A percentile compares a stretch with the other conserved stretches of the same genome.
phyloP scores from a whole-genome alignment of 2,888 invertebrate genomes.

The Nyleta sp. region DNA sequence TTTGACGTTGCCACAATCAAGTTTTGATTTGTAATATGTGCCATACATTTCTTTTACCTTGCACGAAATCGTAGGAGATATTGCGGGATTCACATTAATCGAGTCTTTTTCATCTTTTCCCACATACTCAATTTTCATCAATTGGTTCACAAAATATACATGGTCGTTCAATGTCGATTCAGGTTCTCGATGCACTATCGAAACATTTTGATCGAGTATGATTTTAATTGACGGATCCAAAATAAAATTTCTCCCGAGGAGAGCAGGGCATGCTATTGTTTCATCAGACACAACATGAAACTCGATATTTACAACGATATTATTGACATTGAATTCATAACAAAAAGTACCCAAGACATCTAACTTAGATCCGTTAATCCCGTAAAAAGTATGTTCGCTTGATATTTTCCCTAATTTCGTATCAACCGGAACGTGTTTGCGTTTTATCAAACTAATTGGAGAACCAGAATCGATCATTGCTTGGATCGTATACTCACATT shows the following conservation, averaged over 20 bases:
- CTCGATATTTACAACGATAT: neutral
- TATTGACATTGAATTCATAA: neutral
- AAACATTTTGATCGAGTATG: neutral
- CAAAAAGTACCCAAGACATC: slow-evolving; percentile 9
- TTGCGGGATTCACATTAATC: slow-evolving; percentile 2
- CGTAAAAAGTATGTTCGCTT: neutral
- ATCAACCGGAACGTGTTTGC: slow-evolving; percentile 3
- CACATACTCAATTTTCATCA: slow-evolving; percentile 24
- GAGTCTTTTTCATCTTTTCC: neutral
- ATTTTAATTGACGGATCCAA: neutral
- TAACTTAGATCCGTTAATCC: slow-evolving; percentile 20
- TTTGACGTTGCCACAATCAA: neutral
- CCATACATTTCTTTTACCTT: neutral
- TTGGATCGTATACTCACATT: slow-evolving; percentile 8
- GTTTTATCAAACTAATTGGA: slow-evolving; percentile 25
- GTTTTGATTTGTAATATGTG: neutral
- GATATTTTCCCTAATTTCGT: neutral
- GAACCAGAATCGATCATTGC: slow-evolving; percentile 16
- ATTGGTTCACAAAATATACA: neutral
- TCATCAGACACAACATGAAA: slow-evolving; percentile 24
- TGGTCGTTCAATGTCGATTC: neutral
- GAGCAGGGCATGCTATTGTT: slow-evolving; percentile 5
- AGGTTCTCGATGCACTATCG: neutral
- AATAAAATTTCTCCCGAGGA: slow-evolving; percentile 37
- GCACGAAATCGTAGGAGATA: neutral